Conservation (phyloP, 1,140 invertebrate genomes). For the Neotoxoptera formosana region DNA sequence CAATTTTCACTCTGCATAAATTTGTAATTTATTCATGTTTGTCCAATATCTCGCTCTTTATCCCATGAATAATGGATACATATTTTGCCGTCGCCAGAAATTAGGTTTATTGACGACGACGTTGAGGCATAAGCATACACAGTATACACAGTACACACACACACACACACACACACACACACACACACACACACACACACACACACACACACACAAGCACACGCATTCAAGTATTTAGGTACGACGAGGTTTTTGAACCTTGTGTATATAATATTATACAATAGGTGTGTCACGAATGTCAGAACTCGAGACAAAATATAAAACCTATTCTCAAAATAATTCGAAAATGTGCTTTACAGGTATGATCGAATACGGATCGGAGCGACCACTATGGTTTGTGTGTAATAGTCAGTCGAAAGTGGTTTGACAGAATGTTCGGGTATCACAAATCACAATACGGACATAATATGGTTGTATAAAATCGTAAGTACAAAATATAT, state of each 20-base stretch:
- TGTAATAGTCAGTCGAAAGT: neutral
- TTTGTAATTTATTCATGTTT: constrained; percentile 28
- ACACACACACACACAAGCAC: neutral
- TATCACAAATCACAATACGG: no score
- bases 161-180: no score
- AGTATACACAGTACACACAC: neutral
- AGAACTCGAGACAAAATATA: neutral
- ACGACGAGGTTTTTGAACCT: neutral
- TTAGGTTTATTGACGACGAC: neutral
- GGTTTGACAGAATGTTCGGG: neutral
- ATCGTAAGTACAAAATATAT: neutral
- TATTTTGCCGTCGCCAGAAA: neutral
- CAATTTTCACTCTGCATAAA: constrained; percentile 27
- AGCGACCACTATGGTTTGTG: neutral
- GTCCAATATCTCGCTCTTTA: constrained; percentile 13
- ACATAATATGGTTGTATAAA: neutral
- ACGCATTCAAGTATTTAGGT: neutral
- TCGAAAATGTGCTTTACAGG: neutral
- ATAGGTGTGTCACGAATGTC: neutral
- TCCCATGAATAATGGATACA: constrained; percentile 10
- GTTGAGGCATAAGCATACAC: neutral
- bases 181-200: neutral
- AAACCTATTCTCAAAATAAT: neutral
- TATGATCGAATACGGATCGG: neutral
- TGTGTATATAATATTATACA: neutral